Percentiles rank a stretch among this genome's conserved stretches.
phyloP scores from a whole-genome alignment of 2,797 vertebrate species.

The Chloroceryle amazona region DNA sequence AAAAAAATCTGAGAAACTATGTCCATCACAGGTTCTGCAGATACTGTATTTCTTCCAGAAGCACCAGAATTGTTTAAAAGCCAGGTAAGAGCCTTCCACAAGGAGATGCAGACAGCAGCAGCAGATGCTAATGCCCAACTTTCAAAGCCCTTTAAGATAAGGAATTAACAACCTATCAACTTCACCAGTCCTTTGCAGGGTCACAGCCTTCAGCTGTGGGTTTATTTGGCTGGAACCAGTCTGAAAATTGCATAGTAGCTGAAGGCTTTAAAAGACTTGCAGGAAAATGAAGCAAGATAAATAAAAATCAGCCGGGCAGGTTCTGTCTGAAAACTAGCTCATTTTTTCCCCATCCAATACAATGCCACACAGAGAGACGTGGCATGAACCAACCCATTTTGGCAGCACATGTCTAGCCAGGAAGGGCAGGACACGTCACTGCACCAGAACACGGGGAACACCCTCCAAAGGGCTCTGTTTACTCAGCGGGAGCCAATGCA shows the following conservation, averaged over 20 bases:
- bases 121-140: not conserved
- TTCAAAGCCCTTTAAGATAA: not conserved
- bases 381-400: not conserved
- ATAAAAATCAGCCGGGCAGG: not conserved
- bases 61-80: not conserved
- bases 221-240: not conserved
- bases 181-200: not conserved
- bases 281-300: not conserved
- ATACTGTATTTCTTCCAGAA: not conserved
- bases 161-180: not conserved
- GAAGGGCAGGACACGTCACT: not conserved
- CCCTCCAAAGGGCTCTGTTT: not conserved
- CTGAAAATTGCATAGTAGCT: not conserved
- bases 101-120: not conserved
- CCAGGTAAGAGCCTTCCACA: not conserved
- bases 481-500: not conserved
- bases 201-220: not conserved
- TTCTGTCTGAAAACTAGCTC: not conserved
- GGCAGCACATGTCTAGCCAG: not conserved
- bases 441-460: not conserved
- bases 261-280: not conserved
- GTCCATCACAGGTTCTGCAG: not conserved
- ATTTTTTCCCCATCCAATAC: not conserved
- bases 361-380: rapidly evolving
- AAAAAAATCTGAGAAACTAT: not conserved